Conservation (phyloP, 1,140 invertebrate genomes). For the Halotydeus destructor region DNA sequence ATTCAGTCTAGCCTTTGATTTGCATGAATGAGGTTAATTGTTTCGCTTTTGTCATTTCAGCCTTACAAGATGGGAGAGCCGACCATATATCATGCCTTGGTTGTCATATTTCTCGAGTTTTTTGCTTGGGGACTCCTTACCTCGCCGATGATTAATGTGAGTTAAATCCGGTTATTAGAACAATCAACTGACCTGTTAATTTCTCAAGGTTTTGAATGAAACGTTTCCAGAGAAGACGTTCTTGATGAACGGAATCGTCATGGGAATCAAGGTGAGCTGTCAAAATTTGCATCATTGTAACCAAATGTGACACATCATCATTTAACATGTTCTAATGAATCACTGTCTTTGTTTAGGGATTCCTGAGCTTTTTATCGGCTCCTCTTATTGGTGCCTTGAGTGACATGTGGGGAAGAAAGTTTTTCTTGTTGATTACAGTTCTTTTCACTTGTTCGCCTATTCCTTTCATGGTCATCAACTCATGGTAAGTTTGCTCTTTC, state of each 20-base stretch:
- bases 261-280: conserved; percentile 61
- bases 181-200: conserved; percentile 12
- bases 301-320: no score
- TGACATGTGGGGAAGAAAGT: conserved; percentile 93
- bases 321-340: conserved; percentile 2
- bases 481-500: conserved; percentile 48
- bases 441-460: conserved; percentile 98
- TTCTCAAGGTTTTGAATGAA: conserved; percentile 58
- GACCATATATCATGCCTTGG: conserved; percentile 87
- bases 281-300: conserved; percentile 6
- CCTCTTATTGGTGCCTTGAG: conserved; percentile 89
- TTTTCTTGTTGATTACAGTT: conserved; percentile 92
- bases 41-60: conserved; percentile 9
- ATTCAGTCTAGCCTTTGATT: not conserved
- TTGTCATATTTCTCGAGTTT: conserved; percentile 98
- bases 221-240: conserved; percentile 98
- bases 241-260: conserved; percentile 96
- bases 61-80: conserved; percentile 68
- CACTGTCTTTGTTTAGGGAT: conserved; percentile 41
- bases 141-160: conserved; percentile 88
- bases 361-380: conserved; percentile 87
- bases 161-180: conserved; percentile 19
- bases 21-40: not conserved
- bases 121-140: conserved; percentile 97
- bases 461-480: conserved; percentile 94